These are phyloP conservation scores for Asbolus verrucosus DNA, from an alignment of 1,140 invertebrate species.

Conservation along the genomic window DNA sequence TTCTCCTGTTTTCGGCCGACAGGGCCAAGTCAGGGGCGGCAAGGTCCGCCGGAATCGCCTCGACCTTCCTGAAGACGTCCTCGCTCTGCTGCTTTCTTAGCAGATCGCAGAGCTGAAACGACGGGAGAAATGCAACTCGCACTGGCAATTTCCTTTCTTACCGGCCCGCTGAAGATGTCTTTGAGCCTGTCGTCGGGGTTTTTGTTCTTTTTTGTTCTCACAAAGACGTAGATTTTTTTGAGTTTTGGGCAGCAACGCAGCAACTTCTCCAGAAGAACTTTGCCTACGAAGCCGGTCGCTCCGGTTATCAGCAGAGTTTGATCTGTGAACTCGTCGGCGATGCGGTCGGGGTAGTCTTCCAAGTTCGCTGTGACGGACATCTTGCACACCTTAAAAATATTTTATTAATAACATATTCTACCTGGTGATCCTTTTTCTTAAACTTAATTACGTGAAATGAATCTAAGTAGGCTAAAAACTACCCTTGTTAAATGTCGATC, in stretches of 20 bases:
- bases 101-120: slow-evolving; percentile 52
- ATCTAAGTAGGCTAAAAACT: no score
- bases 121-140: neutral
- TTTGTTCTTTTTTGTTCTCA: slow-evolving; percentile 78
- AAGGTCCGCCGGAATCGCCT: slow-evolving; percentile 84
- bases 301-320: slow-evolving; percentile 70
- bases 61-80: slow-evolving; percentile 71
- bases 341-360: slow-evolving; percentile 46
- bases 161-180: slow-evolving; percentile 73
- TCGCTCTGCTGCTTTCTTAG: slow-evolving; percentile 52
- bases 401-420: no score
- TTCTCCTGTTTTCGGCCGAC: slow-evolving; percentile 62
- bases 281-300: slow-evolving; percentile 80
- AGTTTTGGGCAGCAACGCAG: slow-evolving; percentile 84
- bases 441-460: no score
- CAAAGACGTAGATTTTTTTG: slow-evolving; percentile 82
- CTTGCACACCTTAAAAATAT: neutral
- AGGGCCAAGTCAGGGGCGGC: slow-evolving; percentile 70
- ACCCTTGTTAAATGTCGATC: no score
- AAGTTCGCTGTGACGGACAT: slow-evolving; percentile 1
- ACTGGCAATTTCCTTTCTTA: slow-evolving; percentile 62
- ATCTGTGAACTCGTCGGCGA: slow-evolving; percentile 53
- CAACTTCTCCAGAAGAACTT: slow-evolving; percentile 90
- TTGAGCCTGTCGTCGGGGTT: slow-evolving; percentile 73
- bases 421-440: no score